A percentile compares a stretch with the other conserved stretches of the same genome.
Evolutionary conservation across 2,888 invertebrate genomes (phyloP).

Genomic region (Pteria penguin): DNA sequence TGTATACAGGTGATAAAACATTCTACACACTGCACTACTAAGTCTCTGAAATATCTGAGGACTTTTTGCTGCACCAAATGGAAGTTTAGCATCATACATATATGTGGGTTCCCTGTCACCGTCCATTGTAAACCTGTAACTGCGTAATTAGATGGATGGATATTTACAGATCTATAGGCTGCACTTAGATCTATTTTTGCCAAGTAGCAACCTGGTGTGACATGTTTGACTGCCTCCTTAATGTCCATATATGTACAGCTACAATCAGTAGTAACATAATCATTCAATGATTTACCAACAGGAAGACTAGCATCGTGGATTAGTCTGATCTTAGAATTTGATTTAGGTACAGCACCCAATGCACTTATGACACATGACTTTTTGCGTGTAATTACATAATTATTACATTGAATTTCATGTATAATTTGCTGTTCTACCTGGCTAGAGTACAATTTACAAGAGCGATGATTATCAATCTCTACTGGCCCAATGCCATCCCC

Average conservation of each 20-base stretch:
- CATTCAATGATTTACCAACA: conserved; percentile 1
- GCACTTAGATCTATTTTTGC: conserved; percentile 5
- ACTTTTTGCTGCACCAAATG: conserved; percentile 12
- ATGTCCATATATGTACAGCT: conserved; percentile 36
- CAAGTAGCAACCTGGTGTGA: not conserved
- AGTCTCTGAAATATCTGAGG: conserved; percentile 17
- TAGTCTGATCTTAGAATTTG: conserved; percentile 6
- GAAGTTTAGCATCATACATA: conserved; percentile 15
- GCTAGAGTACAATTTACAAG: not conserved
- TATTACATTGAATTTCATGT: conserved; percentile 11
- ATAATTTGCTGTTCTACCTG: conserved; percentile 14
- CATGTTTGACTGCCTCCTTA: conserved; percentile 11
- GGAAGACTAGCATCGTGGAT: conserved; percentile 37
- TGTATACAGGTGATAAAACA: not conserved
- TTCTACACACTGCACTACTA: conserved; percentile 15
- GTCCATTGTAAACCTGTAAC: not conserved
- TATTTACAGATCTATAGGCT: conserved; percentile 4
- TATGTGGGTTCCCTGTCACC: not conserved
- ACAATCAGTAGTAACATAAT: conserved; percentile 6
- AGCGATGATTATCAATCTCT: conserved; percentile 27
- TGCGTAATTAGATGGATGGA: not conserved
- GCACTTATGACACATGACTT: conserved; percentile 17
- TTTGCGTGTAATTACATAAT: not conserved
- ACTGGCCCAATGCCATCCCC: not conserved
- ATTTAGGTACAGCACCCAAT: conserved; percentile 21